Evolutionary conservation across 2,888 invertebrate genomes (phyloP), one percentile per base, ranked within the genome.

Genomic region (Caprella mutica): DNA sequence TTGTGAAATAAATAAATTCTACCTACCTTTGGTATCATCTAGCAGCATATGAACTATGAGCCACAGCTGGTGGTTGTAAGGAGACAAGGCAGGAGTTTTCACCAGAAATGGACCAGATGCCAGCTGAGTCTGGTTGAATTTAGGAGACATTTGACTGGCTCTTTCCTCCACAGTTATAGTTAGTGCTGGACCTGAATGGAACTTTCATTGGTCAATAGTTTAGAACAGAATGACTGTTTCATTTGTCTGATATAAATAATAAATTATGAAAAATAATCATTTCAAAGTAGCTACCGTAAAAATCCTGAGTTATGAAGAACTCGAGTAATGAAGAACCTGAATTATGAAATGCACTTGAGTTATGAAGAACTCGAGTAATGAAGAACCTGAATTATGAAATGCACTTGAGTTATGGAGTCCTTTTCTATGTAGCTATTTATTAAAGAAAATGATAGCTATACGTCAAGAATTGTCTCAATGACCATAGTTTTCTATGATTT

Each of bases 41-140:
- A 90, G 90, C 33, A 83, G 76, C 69, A 92, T 77, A 71, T 86
- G 85, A 1, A 88, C 88, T 64, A 89, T 84, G 1, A 96, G 77
- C 94, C 96, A 96, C 58, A 96, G 73, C 70, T 96, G 93, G 71
- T 94, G 93, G 55, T 86, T 85, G 67, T 93, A 89, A 0, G 89
- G 85, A 30, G 89, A 86, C 71, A 94, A 77, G 21, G 84, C 76
- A 0, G 91, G 90, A 46, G 88, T 88, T 70, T 83, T 83, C 77
- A 94, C 80, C 56, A 83, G 80, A 72, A 87, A 94, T 3, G 93
- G 92, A 0, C 93, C 77, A 24, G 72, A 72, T 5, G 70, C 68
- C 59, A 71, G 64, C 42, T 67, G 86, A 67, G 79, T 81, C 21
- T 77, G 73, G 68, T 83, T 83, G 21, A 67, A 66, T 57, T 67